Evolutionary conservation across 2,113 vertebrate species (phyloP).

Genomic region (Nipponia nippon): DNA sequence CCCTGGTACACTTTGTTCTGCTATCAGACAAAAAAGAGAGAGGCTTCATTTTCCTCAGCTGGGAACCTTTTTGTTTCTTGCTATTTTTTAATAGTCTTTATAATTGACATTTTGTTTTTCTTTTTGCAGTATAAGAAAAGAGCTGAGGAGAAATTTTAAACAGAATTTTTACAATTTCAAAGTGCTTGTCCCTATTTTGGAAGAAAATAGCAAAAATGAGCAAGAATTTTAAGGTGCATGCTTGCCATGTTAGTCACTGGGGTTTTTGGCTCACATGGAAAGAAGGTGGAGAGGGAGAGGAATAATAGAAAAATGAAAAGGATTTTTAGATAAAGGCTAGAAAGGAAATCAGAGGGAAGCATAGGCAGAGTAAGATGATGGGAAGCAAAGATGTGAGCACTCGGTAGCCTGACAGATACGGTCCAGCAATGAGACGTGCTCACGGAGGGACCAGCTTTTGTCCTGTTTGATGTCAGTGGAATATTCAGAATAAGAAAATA

Average conservation of each 20-base stretch:
- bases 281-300: background rate
- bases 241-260: background rate
- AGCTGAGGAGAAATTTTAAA: background rate
- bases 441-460: background rate
- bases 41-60: background rate
- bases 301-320: slow-evolving; percentile 8
- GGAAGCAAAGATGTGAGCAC: background rate
- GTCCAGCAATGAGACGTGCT: background rate
- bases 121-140: background rate
- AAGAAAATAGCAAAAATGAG: background rate
- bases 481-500: background rate
- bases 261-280: background rate
- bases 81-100: background rate
- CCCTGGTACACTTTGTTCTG: background rate
- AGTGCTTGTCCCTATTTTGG: background rate
- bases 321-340: background rate
- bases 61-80: background rate
- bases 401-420: background rate
- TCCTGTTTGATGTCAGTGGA: background rate
- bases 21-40: background rate
- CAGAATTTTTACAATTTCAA: background rate
- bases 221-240: background rate
- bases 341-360: slow-evolving; percentile 9
- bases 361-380: slow-evolving; percentile 8
- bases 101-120: background rate